Evolutionary conservation across 2,888 invertebrate species (phyloP), one percentile per base, ranked within the genome.

Genomic region (Portevinia maculata): DNA sequence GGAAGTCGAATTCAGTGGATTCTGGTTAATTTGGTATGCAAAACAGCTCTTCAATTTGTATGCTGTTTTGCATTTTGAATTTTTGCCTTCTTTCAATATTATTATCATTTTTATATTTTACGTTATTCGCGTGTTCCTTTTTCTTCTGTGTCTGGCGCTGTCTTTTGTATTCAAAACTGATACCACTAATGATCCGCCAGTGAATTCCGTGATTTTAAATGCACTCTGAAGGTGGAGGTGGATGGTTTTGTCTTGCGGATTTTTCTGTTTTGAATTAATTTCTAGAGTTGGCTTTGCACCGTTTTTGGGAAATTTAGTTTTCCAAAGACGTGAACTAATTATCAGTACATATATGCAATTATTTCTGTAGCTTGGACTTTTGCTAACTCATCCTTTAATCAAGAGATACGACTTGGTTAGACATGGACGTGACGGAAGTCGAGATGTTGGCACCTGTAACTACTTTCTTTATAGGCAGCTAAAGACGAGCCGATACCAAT

Each of bases 11-110:
- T 17, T 55, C 32, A 2, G 57, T 65, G 48, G 64, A 69, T 53
- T 30, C 30, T 5, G 30, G 67, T 71, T 62, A 67, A 83, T 83
- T 83, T 83, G 65, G 83, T 83, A 83, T 83, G 83, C 83, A 83
- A 83, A 83, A 46, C 71, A 83, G 83, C 60, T 78, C 78, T 67
- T 52, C 67, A 83, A 83, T 78, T 78, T 83, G 78, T 83, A 83
- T 83, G 83, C 71, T 78, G 78, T 76, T 83, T 73, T 78, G 78
- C 67, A 78, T 83, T 83, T 73, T 67, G 78, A 67, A 67, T 73
- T 73, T 73, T 67, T 81, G 62, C 59, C 67, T 83, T 78, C 65
- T 67, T 67, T 78, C 78, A 65, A 83, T 78, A 71, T 71, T 83
- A 83, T 76, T 81, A 81, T 81, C 81, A 69, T 81, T 75, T 81